These are phyloP conservation scores for Petrolisthes cinctipes DNA, from an alignment of 2,888 invertebrate species.

Conservation along the genomic window DNA sequence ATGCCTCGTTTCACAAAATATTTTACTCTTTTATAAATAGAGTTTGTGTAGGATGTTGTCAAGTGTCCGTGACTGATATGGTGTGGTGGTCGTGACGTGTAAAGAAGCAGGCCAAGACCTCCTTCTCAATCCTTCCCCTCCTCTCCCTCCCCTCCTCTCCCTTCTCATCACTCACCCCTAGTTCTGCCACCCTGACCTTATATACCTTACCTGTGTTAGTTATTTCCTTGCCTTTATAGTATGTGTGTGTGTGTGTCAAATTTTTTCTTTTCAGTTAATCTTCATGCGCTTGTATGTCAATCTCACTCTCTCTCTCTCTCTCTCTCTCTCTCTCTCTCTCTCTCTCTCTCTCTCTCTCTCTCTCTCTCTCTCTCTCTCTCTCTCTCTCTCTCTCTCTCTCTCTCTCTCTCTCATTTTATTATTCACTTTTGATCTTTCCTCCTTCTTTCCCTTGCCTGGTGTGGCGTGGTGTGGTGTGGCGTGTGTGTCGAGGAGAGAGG, in stretches of 20 bases:
- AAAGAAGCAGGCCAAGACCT: too few relatives aligned
- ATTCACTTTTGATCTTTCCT: neutral
- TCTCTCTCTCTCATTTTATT: neutral
- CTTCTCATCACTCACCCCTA: neutral
- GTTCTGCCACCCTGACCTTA: neutral
- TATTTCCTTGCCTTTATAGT: neutral
- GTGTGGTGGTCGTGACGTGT: too few relatives aligned
- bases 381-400: neutral
- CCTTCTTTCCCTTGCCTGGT: neutral
- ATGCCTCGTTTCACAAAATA: too few relatives aligned
- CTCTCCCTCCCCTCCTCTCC: neutral
- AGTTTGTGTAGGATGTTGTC: too few relatives aligned
- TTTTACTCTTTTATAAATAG: too few relatives aligned
- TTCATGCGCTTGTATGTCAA: too few relatives aligned
- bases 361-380: neutral
- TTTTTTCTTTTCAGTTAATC: neutral
- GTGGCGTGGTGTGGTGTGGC: neutral
- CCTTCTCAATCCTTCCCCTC: neutral
- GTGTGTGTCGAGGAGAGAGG: slow-evolving; percentile 5
- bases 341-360: slow-evolving; percentile 7
- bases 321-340: neutral
- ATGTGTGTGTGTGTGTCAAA: neutral
- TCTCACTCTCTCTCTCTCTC: neutral
- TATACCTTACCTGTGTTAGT: neutral
- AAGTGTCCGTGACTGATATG: too few relatives aligned